phyloP scores from a whole-genome alignment of 2,888 invertebrate genomes.

The Scaptodrosophila latifasciaeformis region DNA sequence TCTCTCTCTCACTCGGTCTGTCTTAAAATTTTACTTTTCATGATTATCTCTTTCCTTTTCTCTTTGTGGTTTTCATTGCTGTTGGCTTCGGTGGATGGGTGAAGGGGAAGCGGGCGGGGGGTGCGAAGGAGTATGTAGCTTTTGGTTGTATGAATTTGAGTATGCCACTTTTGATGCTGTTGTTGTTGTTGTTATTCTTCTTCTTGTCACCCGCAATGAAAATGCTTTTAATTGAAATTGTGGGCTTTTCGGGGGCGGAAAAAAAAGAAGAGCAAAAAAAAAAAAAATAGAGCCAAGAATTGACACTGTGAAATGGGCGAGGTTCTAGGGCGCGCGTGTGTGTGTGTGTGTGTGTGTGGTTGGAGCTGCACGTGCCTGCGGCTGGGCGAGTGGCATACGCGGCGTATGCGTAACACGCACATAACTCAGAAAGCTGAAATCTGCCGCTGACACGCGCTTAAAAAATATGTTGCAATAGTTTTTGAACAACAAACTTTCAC shows the following conservation, averaged over 20 bases:
- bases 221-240: constrained; percentile 34
- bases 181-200: neutral
- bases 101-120: neutral
- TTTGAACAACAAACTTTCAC: constrained; percentile 41
- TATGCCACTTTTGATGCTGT: constrained; percentile 14
- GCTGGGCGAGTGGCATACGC: constrained; percentile 35
- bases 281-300: too few relatives aligned
- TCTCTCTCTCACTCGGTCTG: too few relatives aligned
- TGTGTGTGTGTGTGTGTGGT: neutral
- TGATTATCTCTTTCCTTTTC: neutral
- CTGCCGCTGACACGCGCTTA: constrained; percentile 43
- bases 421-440: constrained; percentile 50
- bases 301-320: too few relatives aligned
- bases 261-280: neutral
- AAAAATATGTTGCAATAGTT: constrained; percentile 7
- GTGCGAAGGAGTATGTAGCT: constrained; percentile 5
- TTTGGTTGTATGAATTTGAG: constrained; percentile 3
- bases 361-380: neutral
- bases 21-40: too few relatives aligned
- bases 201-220: neutral
- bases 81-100: neutral
- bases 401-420: constrained; percentile 43
- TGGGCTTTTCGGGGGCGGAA: constrained; percentile 2
- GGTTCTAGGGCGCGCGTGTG: neutral
- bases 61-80: neutral